phyloP scores from a whole-genome alignment of 2,113 vertebrate genomes.

The Bubalus kerabau region DNA sequence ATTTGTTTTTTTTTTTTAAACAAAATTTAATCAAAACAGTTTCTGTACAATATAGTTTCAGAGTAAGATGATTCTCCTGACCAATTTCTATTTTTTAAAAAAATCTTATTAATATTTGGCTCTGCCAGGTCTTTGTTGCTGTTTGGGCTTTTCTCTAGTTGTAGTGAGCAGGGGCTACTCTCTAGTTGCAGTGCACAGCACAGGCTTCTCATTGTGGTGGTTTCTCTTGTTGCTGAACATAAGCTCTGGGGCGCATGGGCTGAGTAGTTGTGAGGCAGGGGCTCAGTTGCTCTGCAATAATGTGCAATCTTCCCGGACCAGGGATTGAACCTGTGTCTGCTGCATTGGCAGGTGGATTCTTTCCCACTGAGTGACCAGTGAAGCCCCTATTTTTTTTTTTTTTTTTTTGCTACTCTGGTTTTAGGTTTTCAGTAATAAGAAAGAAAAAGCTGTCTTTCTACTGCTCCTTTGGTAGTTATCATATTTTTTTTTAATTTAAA shows the following conservation, averaged over 20 bases:
- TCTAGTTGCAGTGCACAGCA: not conserved
- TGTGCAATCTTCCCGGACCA: not conserved
- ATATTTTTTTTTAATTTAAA: not conserved
- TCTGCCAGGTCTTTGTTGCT: not conserved
- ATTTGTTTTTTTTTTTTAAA: conserved; percentile 2
- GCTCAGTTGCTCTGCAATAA: not conserved
- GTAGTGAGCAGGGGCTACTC: not conserved
- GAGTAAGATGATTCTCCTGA: conserved; percentile 12
- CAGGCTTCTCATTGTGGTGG: not conserved
- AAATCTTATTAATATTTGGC: not conserved
- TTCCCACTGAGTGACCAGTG: not conserved
- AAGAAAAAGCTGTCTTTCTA: not conserved
- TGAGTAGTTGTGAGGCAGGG: not conserved
- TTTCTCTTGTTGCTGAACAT: not conserved
- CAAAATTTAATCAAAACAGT: conserved; percentile 34
- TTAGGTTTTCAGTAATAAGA: conserved; percentile 25
- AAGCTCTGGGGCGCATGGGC: not conserved
- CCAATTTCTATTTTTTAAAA: not conserved
- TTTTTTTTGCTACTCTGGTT: not conserved
- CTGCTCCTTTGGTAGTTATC: conserved; percentile 2
- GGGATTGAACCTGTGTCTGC: not conserved
- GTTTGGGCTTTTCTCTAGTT: not conserved
- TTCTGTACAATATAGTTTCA: conserved; percentile 4
- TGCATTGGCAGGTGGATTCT: not conserved
- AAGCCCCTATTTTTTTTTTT: not conserved